A percentile compares a stretch with the other conserved stretches of the same genome.
These are phyloP conservation scores for Drosophila persimilis DNA, from an alignment of 1,140 invertebrate genomes.

Conservation along the genomic window DNA sequence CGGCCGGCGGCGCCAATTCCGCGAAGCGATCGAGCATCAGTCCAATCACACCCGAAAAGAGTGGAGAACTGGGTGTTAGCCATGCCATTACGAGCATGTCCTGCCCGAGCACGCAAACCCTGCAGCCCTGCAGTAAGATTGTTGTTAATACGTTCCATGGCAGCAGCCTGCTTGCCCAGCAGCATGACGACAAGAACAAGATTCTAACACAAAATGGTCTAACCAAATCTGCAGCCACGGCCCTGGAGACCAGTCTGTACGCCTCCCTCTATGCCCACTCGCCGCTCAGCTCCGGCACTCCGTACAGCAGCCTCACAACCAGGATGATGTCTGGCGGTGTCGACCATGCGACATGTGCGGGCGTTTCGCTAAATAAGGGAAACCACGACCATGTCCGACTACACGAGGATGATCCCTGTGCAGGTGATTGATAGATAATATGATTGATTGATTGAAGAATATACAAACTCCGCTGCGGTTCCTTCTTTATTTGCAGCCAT, in stretches of 20 bases:
- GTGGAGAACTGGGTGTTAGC: background rate
- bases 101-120: conserved; percentile 45
- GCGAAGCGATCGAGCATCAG: conserved; percentile 50
- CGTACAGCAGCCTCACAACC: conserved; percentile 14
- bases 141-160: conserved; percentile 81
- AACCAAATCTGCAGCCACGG: conserved; percentile 74
- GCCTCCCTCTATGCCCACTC: conserved; percentile 67
- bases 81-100: conserved; percentile 23
- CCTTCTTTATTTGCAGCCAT: conserved; percentile 50
- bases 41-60: conserved; percentile 26
- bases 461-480: background rate
- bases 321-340: conserved; percentile 46
- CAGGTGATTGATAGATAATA: conserved; percentile 35
- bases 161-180: conserved; percentile 72
- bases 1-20: conserved; percentile 1
- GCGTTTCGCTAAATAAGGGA: conserved; percentile 68
- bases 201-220: conserved; percentile 77
- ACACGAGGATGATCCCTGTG: conserved; percentile 74
- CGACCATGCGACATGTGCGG: conserved; percentile 50
- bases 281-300: conserved; percentile 7
- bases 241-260: conserved; percentile 75
- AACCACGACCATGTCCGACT: conserved; percentile 35
- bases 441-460: no score
- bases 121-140: conserved; percentile 65
- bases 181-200: conserved; percentile 69